Evolutionary conservation across 2,888 invertebrate species (phyloP).

Genomic region (Stenodema calcarata): DNA sequence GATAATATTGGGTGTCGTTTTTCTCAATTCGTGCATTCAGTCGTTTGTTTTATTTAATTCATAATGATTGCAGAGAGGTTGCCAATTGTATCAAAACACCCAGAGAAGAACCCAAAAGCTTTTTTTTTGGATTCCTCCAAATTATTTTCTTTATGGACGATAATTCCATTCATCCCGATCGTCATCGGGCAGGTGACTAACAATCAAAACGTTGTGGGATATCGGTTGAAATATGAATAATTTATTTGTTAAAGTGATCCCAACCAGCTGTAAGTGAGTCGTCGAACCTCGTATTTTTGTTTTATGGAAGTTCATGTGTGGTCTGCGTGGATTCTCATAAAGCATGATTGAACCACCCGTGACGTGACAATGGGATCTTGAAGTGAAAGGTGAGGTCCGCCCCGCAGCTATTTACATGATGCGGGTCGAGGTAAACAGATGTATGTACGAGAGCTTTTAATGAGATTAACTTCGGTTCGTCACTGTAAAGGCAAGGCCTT

Average conservation of each 20-base stretch:
- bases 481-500: background rate
- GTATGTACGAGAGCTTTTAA: conserved; percentile 8
- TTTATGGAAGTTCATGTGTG: background rate
- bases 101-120: too few relatives aligned
- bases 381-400: background rate
- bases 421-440: background rate
- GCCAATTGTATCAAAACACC: too few relatives aligned
- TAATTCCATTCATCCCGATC: too few relatives aligned
- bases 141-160: too few relatives aligned
- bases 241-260: background rate
- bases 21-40: too few relatives aligned
- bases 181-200: too few relatives aligned
- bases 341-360: background rate
- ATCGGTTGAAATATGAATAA: background rate
- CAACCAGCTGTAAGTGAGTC: background rate
- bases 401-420: background rate
- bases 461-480: conserved; percentile 7
- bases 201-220: too few relatives aligned
- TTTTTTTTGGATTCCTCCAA: too few relatives aligned
- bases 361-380: background rate
- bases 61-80: too few relatives aligned
- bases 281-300: background rate
- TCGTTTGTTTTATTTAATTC: too few relatives aligned
- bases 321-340: background rate
- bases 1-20: too few relatives aligned